A percentile compares a stretch with the other conserved stretches of the same genome.
phyloP scores from a whole-genome alignment of 2,888 invertebrate genomes.

The Globia sparganii region DNA sequence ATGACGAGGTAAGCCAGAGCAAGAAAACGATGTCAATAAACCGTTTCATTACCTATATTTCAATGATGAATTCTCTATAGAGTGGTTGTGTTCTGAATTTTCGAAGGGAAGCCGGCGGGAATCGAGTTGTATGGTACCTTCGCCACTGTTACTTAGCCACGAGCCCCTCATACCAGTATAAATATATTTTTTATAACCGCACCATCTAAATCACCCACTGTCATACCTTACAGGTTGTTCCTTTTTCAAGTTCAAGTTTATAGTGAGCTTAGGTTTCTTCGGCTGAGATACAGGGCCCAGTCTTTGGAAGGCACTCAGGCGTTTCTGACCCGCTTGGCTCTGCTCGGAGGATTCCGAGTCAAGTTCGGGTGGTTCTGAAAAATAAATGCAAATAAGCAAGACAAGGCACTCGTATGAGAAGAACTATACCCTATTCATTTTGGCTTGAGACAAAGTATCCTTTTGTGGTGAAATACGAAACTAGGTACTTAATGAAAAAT shows the following conservation, averaged over 20 bases:
- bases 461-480: too few relatives aligned
- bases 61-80: too few relatives aligned
- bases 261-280: slow-evolving; percentile 84
- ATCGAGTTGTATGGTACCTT: too few relatives aligned
- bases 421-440: too few relatives aligned
- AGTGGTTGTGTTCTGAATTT: too few relatives aligned
- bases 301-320: slow-evolving; percentile 83
- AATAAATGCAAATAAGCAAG: not conserved
- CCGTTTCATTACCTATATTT: too few relatives aligned
- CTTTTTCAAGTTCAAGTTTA: slow-evolving; percentile 79
- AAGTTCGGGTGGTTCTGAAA: slow-evolving; percentile 66
- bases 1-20: too few relatives aligned
- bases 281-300: slow-evolving; percentile 80
- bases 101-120: too few relatives aligned
- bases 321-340: slow-evolving; percentile 70
- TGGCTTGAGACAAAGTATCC: too few relatives aligned
- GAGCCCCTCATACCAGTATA: not conserved
- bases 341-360: slow-evolving; percentile 69
- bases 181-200: not conserved
- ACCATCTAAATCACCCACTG: not conserved
- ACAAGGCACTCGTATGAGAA: too few relatives aligned
- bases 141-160: not conserved
- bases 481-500: too few relatives aligned
- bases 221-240: slow-evolving; percentile 81
- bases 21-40: too few relatives aligned